These are phyloP conservation scores for Argynnis bischoffii DNA, from an alignment of 2,888 invertebrate species.

Conservation along the genomic window DNA sequence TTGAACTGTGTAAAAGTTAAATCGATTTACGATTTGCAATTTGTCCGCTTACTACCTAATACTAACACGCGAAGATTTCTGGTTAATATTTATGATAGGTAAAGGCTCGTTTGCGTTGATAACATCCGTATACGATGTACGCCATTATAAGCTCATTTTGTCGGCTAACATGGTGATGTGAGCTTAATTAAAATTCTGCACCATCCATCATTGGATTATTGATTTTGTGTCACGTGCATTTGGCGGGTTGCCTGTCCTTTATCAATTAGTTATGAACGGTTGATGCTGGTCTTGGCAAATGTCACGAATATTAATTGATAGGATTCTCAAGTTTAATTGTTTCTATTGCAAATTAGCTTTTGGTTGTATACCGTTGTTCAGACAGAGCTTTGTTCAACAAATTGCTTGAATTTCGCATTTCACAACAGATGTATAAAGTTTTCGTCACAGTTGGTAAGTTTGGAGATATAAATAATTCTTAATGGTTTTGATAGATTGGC, in stretches of 20 bases:
- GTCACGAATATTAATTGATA: slow-evolving; percentile 34
- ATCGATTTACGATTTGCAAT: slow-evolving; percentile 33
- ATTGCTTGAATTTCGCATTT: background rate
- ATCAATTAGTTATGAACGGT: slow-evolving; percentile 65
- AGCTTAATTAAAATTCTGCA: slow-evolving; percentile 77
- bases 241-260: slow-evolving; percentile 60
- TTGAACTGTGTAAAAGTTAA: slow-evolving; percentile 30
- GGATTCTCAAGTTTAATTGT: slow-evolving; percentile 29
- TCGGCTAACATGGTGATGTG: slow-evolving; percentile 71
- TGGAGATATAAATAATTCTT: background rate
- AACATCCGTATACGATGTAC: slow-evolving; percentile 39
- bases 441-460: too few species aligned
- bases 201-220: slow-evolving; percentile 76
- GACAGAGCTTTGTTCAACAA: background rate
- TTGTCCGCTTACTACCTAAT: slow-evolving; percentile 24
- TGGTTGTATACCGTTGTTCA: background rate
- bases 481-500: too few species aligned
- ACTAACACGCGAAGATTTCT: slow-evolving; percentile 29
- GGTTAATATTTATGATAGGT: slow-evolving; percentile 34
- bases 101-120: slow-evolving; percentile 40
- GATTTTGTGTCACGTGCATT: slow-evolving; percentile 76
- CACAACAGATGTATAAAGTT: too few species aligned
- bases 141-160: slow-evolving; percentile 76
- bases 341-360: slow-evolving; percentile 5
- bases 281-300: slow-evolving; percentile 46